A percentile compares a stretch with the other conserved stretches of the same genome.
Evolutionary conservation across 1,140 invertebrate species (phyloP).

Genomic region (Drosophila simulans): DNA sequence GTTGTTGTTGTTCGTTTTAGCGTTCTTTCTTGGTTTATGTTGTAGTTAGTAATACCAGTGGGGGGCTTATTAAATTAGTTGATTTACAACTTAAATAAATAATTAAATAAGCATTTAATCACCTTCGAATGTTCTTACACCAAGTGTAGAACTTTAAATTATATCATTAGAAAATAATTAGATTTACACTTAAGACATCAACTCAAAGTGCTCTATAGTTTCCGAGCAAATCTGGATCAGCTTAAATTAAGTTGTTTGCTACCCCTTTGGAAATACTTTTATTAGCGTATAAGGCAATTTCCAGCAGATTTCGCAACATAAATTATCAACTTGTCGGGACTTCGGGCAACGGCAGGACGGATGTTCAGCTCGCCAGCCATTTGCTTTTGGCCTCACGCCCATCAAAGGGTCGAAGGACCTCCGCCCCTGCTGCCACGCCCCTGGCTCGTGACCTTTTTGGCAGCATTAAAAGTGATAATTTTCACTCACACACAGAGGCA

Average conservation of each 20-base stretch:
- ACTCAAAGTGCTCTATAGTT: slow-evolving; percentile 7
- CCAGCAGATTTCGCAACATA: slow-evolving; percentile 72
- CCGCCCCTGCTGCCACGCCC: background rate
- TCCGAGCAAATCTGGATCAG: slow-evolving; percentile 7
- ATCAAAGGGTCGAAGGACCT: slow-evolving; percentile 31
- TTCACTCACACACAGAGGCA: slow-evolving; percentile 43
- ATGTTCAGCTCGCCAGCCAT: slow-evolving; percentile 19
- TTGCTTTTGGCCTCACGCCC: slow-evolving; percentile 51
- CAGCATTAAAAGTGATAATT: slow-evolving; percentile 81
- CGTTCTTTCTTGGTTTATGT: no score
- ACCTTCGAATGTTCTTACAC: no score
- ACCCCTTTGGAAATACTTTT: slow-evolving; percentile 51
- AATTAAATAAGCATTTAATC: no score
- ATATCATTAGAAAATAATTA: background rate
- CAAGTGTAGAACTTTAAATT: background rate
- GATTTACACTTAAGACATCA: background rate
- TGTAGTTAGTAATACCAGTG: no score
- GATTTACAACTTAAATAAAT: no score
- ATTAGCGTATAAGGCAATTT: slow-evolving; percentile 72
- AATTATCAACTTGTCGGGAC: slow-evolving; percentile 58
- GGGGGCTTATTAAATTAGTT: no score
- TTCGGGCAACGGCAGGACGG: background rate
- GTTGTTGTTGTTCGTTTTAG: no score
- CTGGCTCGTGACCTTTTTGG: slow-evolving; percentile 75
- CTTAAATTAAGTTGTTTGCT: slow-evolving; percentile 59